phyloP scores from a whole-genome alignment of 1,140 invertebrate genomes.

The Penaeus indicus region DNA sequence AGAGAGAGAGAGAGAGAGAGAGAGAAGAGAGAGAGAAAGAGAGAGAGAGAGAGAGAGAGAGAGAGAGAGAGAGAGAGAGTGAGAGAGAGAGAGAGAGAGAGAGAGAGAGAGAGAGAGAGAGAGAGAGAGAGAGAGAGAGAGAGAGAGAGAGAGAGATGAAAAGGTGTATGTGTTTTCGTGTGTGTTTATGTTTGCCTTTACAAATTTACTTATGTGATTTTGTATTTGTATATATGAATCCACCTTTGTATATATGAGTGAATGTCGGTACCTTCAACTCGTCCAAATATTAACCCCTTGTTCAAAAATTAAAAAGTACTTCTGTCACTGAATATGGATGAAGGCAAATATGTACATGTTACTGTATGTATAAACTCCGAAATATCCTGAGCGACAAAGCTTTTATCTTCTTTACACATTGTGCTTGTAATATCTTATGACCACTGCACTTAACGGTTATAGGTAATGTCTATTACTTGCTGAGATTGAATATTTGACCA shows the following conservation, averaged over 20 bases:
- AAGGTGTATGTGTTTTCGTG: background rate
- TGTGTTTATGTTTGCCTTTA: background rate
- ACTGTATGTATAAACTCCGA: too few species aligned
- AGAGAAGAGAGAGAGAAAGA: background rate
- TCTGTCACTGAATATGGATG: background rate
- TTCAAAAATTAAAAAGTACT: background rate
- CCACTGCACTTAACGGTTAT: too few species aligned
- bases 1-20: background rate
- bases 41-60: background rate
- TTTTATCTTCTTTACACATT: too few species aligned
- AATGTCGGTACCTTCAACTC: background rate
- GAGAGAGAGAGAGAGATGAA: background rate
- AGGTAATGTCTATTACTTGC: background rate
- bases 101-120: background rate
- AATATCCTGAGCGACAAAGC: too few species aligned
- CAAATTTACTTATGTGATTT: background rate
- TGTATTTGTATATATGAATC: too few species aligned
- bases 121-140: background rate
- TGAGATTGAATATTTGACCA: background rate
- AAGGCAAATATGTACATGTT: too few species aligned
- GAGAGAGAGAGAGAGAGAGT: background rate
- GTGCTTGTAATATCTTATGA: too few species aligned
- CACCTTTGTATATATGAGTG: background rate
- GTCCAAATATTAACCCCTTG: background rate
- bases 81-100: background rate